phyloP scores from a whole-genome alignment of 2,888 invertebrate genomes.

The Trichogramma evanescens region DNA sequence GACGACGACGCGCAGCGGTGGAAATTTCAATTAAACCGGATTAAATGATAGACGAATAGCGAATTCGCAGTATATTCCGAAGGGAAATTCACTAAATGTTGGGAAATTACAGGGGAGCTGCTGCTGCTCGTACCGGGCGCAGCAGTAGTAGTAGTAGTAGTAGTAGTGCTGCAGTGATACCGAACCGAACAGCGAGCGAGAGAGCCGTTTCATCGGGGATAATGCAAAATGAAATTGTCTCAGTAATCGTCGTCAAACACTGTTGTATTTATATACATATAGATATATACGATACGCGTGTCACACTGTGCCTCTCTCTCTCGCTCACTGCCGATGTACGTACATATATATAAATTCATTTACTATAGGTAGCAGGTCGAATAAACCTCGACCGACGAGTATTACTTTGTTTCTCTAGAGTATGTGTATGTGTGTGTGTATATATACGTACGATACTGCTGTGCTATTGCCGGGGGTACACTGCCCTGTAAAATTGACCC shows the following conservation, averaged over 20 bases:
- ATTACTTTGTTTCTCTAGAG: too few species aligned
- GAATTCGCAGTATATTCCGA: slow-evolving; percentile 32
- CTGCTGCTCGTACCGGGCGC: too few species aligned
- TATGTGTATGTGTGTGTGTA: too few species aligned
- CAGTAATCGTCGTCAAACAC: slow-evolving; percentile 34
- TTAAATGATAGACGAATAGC: slow-evolving; percentile 30
- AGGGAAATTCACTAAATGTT: slow-evolving; percentile 33
- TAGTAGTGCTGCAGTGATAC: slow-evolving; percentile 12
- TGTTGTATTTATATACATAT: slow-evolving; percentile 6
- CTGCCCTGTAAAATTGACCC: too few species aligned
- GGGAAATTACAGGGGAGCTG: slow-evolving; percentile 21
- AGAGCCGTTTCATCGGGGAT: slow-evolving; percentile 27
- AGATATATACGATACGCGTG: not conserved
- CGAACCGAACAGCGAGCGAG: not conserved
- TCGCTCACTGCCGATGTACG: not conserved
- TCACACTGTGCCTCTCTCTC: slow-evolving; percentile 2
- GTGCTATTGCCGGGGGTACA: too few species aligned
- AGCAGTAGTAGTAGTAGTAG: slow-evolving; percentile 10
- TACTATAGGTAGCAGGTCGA: too few species aligned
- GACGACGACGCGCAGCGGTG: not conserved
- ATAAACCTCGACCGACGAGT: too few species aligned
- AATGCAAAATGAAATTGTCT: slow-evolving; percentile 40
- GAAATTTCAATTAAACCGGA: slow-evolving; percentile 40
- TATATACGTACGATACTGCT: too few species aligned
- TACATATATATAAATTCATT: not conserved